Evolutionary conservation across 2,113 vertebrate genomes (phyloP), one percentile per base, ranked within the genome.

Genomic region (Puma concolor): DNA sequence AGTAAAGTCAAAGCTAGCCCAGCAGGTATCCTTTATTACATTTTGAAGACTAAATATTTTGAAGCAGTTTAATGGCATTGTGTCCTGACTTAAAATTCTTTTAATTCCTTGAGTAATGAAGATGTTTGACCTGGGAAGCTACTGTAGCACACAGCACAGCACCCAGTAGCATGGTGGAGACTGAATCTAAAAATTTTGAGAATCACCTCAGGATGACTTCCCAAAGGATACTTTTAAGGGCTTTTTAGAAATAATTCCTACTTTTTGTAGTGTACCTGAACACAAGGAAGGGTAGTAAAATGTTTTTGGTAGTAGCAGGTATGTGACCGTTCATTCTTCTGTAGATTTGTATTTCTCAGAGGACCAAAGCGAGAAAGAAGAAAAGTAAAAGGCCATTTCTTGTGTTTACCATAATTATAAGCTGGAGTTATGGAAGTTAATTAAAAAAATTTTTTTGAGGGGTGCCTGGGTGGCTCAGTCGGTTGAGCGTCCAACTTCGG

Each of bases 41-140:
- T 88, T 88, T 95, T 92, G 85, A 93, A 69, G 69, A 94, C 15
- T 92, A 57, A 93, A 25, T 76, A 79, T 88, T 94, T 77, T 91
- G 82, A 94, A 88, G 21, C 31, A 44, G n/a, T 60, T n/a, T 71
- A 29, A 29, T 48, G 66, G 15, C n/a, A 27, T 71, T 38, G 17
- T 64, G 31, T 84, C 12, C 69, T 84, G 76, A 72, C 27, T 80
- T 48, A 33, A 33, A 89, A 80, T n/a, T 81, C 19, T 80, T 92
- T 31, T 87, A 71, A 41, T 44, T 84, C 50, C 41, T 71, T 64
- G 69, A 33, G 16, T 36, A 36, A 67, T 63, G 81, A 81, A 57
- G 72, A 74, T 3, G 29, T 52, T 10, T 23, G 15, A 4, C 48
- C 27, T 50, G 41, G 50, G 33, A 67, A 72, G 50, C 36, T n/a